phyloP scores from a whole-genome alignment of 2,113 vertebrate genomes.

The Cottus gobio region DNA sequence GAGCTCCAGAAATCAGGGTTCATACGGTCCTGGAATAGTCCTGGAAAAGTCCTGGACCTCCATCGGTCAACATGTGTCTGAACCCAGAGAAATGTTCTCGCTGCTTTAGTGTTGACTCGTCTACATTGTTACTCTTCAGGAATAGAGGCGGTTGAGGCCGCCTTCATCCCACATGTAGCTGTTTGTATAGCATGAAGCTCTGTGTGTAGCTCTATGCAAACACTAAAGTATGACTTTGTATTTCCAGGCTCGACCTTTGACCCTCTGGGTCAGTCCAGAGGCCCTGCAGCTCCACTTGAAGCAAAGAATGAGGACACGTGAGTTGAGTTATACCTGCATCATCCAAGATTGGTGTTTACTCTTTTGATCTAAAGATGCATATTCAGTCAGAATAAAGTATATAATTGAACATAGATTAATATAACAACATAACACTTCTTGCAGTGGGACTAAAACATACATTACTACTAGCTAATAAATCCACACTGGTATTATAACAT shows the following conservation, averaged over 20 bases:
- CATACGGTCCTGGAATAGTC: too few species aligned
- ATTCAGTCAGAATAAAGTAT: neutral
- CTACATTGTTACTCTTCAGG: too few species aligned
- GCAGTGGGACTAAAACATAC: neutral
- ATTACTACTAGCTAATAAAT: neutral
- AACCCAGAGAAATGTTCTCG: too few species aligned
- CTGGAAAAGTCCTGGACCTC: too few species aligned
- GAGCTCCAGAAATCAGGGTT: slow-evolving; percentile 10
- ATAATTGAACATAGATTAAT: too few species aligned
- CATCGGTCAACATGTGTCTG: too few species aligned
- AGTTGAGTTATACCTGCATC: slow-evolving; percentile 38
- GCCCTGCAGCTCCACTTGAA: slow-evolving; percentile 92
- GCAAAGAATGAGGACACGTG: slow-evolving; percentile 93
- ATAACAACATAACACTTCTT: neutral
- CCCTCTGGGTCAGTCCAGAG: slow-evolving; percentile 90
- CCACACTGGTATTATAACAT: neutral
- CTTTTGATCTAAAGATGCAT: neutral
- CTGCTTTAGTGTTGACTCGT: too few species aligned
- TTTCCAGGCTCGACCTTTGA: slow-evolving; percentile 90
- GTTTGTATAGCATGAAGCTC: too few species aligned
- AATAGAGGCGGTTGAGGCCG: too few species aligned
- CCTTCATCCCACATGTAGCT: too few species aligned
- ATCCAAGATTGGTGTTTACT: neutral
- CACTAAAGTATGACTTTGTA: neutral
- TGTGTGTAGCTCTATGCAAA: neutral